These are phyloP conservation scores for Hyles vespertilio DNA, from an alignment of 1,140 invertebrate genomes.

Conservation along the genomic window DNA sequence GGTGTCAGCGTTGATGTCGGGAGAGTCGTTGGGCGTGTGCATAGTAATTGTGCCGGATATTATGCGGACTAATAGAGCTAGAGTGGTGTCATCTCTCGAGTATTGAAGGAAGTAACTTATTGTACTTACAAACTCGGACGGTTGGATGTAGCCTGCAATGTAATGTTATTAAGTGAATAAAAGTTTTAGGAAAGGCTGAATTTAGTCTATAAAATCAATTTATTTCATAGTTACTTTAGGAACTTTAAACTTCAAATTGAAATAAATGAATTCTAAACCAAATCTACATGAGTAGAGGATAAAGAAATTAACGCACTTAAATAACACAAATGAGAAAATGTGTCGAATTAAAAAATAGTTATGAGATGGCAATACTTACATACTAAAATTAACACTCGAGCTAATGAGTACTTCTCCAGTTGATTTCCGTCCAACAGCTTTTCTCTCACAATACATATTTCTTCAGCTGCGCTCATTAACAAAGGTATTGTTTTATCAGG, in stretches of 20 bases:
- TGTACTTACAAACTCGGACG: slow-evolving; percentile 74
- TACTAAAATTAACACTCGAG: slow-evolving; percentile 74
- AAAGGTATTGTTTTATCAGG: slow-evolving; percentile 57
- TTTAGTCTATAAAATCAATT: no score
- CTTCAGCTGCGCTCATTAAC: slow-evolving; percentile 57
- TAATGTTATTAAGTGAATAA: neutral
- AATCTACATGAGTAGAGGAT: no score
- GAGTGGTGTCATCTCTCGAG: slow-evolving; percentile 70
- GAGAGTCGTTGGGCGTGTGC: slow-evolving; percentile 54
- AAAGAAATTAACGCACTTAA: no score
- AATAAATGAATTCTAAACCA: no score
- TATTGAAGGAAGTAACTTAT: slow-evolving; percentile 75
- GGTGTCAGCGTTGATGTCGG: slow-evolving; percentile 50
- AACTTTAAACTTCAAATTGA: no score
- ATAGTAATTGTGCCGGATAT: slow-evolving; percentile 65
- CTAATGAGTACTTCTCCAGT: slow-evolving; percentile 71
- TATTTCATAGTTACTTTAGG: no score
- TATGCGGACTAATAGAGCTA: slow-evolving; percentile 75
- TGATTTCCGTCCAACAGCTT: slow-evolving; percentile 51
- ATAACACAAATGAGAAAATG: no score
- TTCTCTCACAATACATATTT: slow-evolving; percentile 57
- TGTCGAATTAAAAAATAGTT: slow-evolving; percentile 5
- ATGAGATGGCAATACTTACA: slow-evolving; percentile 49
- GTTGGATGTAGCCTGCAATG: slow-evolving; percentile 73
- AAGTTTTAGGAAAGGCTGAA: neutral